phyloP scores from a whole-genome alignment of 1,140 invertebrate genomes.

The Tetramorium simillimum region DNA sequence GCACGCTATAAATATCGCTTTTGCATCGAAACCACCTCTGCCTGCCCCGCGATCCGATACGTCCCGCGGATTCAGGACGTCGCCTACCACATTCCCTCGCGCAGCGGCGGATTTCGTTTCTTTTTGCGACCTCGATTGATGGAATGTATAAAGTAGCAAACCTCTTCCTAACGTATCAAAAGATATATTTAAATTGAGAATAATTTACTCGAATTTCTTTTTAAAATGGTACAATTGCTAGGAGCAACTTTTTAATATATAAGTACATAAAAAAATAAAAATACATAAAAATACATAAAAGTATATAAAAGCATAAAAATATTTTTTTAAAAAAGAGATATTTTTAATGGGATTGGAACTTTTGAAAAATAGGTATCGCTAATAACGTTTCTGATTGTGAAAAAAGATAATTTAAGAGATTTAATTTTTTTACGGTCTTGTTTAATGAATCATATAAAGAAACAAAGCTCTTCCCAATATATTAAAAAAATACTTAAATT shows the following conservation, averaged over 20 bases:
- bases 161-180: background rate
- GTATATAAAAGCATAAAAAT: background rate
- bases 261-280: no score
- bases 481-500: no score
- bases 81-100: constrained; percentile 17
- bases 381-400: background rate
- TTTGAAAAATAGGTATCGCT: no score
- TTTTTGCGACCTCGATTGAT: background rate
- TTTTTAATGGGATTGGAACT: background rate
- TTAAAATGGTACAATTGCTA: background rate
- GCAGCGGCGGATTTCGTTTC: background rate
- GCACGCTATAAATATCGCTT: constrained; percentile 83
- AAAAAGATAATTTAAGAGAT: background rate
- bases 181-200: constrained; percentile 12
- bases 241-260: no score
- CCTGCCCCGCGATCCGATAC: constrained; percentile 77
- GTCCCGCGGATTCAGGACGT: constrained; percentile 70
- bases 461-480: background rate
- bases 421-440: background rate
- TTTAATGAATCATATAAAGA: background rate
- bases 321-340: background rate
- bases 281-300: no score
- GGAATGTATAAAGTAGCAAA: background rate
- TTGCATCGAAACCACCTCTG: constrained; percentile 81
- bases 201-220: background rate